These are phyloP conservation scores for Drepana falcataria DNA, from an alignment of 2,888 invertebrate species.

Conservation along the genomic window DNA sequence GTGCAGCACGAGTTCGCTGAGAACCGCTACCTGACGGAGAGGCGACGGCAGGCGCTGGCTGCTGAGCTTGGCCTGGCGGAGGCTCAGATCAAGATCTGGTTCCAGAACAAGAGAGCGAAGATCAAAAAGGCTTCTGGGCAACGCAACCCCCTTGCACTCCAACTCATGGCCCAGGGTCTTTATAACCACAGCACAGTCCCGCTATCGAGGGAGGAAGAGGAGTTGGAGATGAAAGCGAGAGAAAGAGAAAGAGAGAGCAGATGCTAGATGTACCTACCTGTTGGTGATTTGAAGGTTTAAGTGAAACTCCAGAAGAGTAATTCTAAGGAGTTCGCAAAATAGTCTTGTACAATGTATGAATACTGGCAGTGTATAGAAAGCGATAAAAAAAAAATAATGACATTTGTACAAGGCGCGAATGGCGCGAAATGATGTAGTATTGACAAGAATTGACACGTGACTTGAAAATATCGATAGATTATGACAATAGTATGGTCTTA, in stretches of 20 bases:
- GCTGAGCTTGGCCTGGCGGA: constrained; percentile 94
- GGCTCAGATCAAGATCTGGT: constrained; percentile 98
- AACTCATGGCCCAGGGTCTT: constrained; percentile 95
- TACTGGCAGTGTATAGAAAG: too few relatives aligned
- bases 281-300: not conserved
- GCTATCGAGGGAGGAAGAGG: constrained; percentile 85
- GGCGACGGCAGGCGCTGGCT: constrained; percentile 93
- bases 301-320: not conserved
- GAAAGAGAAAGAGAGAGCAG: constrained; percentile 59
- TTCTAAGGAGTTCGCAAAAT: too few relatives aligned
- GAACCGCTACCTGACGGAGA: constrained; percentile 95
- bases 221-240: constrained; percentile 78
- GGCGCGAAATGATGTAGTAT: too few relatives aligned
- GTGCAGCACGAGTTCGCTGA: constrained; percentile 91
- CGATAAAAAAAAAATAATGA: too few relatives aligned
- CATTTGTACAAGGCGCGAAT: too few relatives aligned
- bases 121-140: constrained; percentile 94
- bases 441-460: too few relatives aligned
- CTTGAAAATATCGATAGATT: too few relatives aligned
- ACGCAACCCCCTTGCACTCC: constrained; percentile 90
- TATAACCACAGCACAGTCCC: constrained; percentile 88
- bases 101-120: constrained; percentile 97
- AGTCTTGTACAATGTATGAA: too few relatives aligned
- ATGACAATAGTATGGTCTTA: too few relatives aligned
- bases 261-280: constrained; percentile 24